phyloP scores from a whole-genome alignment of 2,888 invertebrate species.

The Ormyrus rosae region DNA sequence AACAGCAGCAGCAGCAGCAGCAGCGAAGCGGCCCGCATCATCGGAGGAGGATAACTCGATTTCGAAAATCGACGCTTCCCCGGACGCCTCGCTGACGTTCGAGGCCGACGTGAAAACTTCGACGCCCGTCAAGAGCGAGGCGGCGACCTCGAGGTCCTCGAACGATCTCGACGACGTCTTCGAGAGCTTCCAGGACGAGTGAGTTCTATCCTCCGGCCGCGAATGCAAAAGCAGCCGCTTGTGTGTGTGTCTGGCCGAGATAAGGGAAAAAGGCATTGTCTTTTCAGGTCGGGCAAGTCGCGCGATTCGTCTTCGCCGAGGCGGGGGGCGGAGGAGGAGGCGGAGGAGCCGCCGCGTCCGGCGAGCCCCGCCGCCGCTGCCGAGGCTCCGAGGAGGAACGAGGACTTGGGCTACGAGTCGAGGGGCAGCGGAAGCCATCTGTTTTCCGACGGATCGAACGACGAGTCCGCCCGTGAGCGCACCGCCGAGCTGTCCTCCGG shows the following conservation, averaged over 20 bases:
- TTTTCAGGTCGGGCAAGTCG: slow-evolving; percentile 35
- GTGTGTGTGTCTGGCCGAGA: background rate
- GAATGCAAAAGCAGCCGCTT: background rate
- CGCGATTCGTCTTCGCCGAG: slow-evolving; percentile 28
- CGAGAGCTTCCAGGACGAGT: slow-evolving; percentile 30
- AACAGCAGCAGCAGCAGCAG: no score
- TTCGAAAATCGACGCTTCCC: slow-evolving; percentile 31
- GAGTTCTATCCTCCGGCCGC: background rate
- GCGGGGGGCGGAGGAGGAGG: slow-evolving; percentile 49
- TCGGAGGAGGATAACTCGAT: slow-evolving; percentile 58
- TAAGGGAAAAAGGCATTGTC: slow-evolving; percentile 24
- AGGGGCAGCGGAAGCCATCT: slow-evolving; percentile 25
- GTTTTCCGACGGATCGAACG: slow-evolving; percentile 41
- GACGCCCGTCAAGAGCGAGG: slow-evolving; percentile 45
- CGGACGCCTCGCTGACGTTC: slow-evolving; percentile 16
- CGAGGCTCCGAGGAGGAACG: slow-evolving; percentile 5
- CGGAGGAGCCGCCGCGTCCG: background rate
- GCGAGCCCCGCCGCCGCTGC: background rate
- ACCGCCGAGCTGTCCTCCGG: slow-evolving; percentile 44
- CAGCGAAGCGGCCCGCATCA: slow-evolving; percentile 45
- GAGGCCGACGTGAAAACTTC: slow-evolving; percentile 45
- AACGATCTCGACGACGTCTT: slow-evolving; percentile 17
- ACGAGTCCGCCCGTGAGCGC: background rate
- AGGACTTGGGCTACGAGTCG: slow-evolving; percentile 53
- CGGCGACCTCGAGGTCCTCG: background rate